These are phyloP conservation scores for Chanos chanos DNA, from an alignment of 2,797 vertebrate species.

Conservation along the genomic window DNA sequence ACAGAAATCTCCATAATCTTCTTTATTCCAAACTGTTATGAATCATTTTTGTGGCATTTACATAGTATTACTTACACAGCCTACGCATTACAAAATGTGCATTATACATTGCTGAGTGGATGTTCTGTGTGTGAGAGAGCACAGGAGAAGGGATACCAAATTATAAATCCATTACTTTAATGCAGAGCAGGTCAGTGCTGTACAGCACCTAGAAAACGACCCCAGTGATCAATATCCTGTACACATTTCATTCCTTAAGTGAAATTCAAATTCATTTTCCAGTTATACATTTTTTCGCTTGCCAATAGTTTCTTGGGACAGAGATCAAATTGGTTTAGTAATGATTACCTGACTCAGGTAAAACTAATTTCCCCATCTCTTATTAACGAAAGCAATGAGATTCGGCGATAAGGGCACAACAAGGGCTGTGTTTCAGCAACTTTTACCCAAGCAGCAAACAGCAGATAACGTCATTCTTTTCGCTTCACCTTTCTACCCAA, in stretches of 20 bases:
- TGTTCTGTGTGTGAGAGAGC: not conserved
- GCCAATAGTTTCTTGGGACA: slow-evolving; percentile 66
- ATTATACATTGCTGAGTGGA: not conserved
- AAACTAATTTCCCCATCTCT: slow-evolving; percentile 80
- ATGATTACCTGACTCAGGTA: slow-evolving; percentile 90
- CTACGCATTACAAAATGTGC: not conserved
- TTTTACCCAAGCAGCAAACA: slow-evolving; percentile 6
- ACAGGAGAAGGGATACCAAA: slow-evolving; percentile 64
- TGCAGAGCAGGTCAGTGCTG: slow-evolving; percentile 59
- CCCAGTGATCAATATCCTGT: slow-evolving; percentile 66
- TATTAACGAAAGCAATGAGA: slow-evolving; percentile 67
- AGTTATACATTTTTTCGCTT: slow-evolving; percentile 71
- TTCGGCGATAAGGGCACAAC: slow-evolving; percentile 80
- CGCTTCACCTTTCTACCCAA: not conserved
- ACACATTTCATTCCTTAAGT: slow-evolving; percentile 76
- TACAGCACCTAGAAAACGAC: slow-evolving; percentile 58
- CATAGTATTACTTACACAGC: slow-evolving; percentile 11
- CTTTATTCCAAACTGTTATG: not conserved
- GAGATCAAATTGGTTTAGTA: slow-evolving; percentile 85
- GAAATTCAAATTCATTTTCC: slow-evolving; percentile 79
- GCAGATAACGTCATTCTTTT: not conserved
- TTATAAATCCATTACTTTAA: slow-evolving; percentile 71
- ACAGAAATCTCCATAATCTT: no score
- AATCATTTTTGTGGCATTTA: slow-evolving; percentile 8
- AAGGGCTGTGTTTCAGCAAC: slow-evolving; percentile 76